phyloP scores from a whole-genome alignment of 1,140 invertebrate species.

The Eupeodes corollae region DNA sequence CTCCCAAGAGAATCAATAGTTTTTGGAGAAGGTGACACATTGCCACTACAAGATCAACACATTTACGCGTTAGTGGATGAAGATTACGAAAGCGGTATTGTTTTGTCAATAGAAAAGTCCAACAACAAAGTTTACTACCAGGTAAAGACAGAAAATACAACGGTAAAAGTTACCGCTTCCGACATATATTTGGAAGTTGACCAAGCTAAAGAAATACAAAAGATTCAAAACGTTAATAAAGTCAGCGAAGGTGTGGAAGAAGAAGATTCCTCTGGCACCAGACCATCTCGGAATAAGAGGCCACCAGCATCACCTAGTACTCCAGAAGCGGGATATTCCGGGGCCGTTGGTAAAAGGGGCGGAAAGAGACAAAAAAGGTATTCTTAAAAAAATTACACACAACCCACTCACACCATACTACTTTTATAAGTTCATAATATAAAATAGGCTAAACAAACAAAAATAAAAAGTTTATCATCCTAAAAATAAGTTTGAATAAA shows the following conservation, averaged over 20 bases:
- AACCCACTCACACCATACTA: too few relatives aligned
- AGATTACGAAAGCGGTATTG: constrained; percentile 39
- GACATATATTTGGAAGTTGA: constrained; percentile 41
- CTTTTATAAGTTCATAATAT: too few relatives aligned
- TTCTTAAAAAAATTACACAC: background rate
- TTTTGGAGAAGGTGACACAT: constrained; percentile 39
- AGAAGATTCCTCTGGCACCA: background rate
- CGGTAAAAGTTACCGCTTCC: constrained; percentile 38
- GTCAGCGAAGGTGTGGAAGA: background rate
- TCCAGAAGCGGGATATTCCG: constrained; percentile 5
- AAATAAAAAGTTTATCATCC: background rate
- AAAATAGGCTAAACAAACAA: background rate
- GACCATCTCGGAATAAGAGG: background rate
- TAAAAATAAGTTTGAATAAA: background rate
- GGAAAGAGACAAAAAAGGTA: constrained; percentile 4
- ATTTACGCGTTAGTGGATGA: constrained; percentile 40
- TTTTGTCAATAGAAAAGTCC: constrained; percentile 37
- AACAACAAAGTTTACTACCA: constrained; percentile 38
- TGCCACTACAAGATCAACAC: constrained; percentile 39
- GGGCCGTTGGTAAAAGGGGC: background rate
- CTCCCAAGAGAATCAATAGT: constrained; percentile 49
- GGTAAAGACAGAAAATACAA: constrained; percentile 39
- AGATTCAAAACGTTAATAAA: background rate
- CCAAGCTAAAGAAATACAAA: constrained; percentile 37
- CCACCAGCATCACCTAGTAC: background rate